These are phyloP conservation scores for Oceanites oceanicus DNA, from an alignment of 2,113 vertebrate species.

Conservation along the genomic window DNA sequence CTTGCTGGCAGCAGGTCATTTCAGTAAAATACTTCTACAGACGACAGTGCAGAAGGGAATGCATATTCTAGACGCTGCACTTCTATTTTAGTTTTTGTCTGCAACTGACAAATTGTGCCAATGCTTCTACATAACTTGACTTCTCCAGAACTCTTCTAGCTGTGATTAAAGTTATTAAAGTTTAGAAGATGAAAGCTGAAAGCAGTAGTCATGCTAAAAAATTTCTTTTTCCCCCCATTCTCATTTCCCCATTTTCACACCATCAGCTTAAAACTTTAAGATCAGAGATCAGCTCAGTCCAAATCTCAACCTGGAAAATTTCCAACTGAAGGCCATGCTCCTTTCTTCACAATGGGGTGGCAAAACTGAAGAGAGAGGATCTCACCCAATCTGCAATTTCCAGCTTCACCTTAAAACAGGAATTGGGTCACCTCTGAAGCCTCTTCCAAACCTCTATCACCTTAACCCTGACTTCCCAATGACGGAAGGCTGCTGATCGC, in stretches of 20 bases:
- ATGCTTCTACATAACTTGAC: neutral
- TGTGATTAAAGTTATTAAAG: neutral
- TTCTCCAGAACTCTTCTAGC: neutral
- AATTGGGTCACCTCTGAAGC: neutral
- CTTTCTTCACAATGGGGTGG: neutral
- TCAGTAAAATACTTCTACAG: neutral
- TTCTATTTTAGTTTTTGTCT: neutral
- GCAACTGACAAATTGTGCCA: neutral
- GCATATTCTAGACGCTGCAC: neutral
- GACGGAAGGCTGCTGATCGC: neutral
- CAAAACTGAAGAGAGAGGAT: neutral
- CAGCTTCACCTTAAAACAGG: neutral
- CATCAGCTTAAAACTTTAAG: neutral
- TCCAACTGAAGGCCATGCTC: neutral
- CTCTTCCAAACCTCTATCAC: neutral
- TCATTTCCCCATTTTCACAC: neutral
- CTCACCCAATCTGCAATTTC: neutral
- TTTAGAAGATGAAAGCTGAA: neutral
- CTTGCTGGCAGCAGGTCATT: neutral
- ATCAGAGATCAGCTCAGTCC: neutral
- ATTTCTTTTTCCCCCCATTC: neutral
- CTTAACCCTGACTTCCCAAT: neutral
- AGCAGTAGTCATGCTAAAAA: neutral
- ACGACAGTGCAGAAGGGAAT: neutral
- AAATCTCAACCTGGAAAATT: neutral